Percentiles rank a stretch among this genome's conserved stretches.
Evolutionary conservation across 1,140 invertebrate genomes (phyloP).

Genomic region (Drosophila ironensis): DNA sequence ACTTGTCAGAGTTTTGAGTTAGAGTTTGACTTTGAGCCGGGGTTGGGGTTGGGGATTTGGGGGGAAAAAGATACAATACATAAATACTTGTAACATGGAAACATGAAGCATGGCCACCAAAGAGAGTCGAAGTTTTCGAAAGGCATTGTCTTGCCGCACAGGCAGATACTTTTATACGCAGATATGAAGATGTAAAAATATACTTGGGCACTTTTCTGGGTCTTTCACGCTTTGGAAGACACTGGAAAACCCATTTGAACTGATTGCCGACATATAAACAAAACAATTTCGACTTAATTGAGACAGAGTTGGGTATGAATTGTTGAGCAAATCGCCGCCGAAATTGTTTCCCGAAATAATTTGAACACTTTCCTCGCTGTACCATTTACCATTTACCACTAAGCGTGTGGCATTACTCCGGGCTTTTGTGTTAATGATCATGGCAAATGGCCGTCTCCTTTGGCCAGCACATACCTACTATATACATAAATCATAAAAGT

Average conservation of each 20-base stretch:
- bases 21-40: constrained; percentile 30
- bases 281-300: constrained; percentile 58
- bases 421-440: constrained; percentile 66
- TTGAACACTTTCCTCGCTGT: constrained; percentile 35
- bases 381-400: no score
- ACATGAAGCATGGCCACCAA: constrained; percentile 8
- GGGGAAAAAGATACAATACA: constrained; percentile 24
- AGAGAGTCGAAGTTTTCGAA: constrained; percentile 46
- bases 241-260: constrained; percentile 39
- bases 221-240: constrained; percentile 49
- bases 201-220: constrained; percentile 42
- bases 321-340: constrained; percentile 51
- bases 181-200: constrained; percentile 27
- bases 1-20: constrained; percentile 68
- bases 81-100: constrained; percentile 36
- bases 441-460: constrained; percentile 23
- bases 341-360: constrained; percentile 41
- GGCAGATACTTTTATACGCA: constrained; percentile 4
- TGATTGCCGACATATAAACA: constrained; percentile 42
- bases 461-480: constrained; percentile 19
- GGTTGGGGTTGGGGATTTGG: no score
- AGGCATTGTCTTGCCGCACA: constrained; percentile 59
- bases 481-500: constrained; percentile 64
- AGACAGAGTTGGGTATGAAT: constrained; percentile 19
- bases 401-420: no score